A percentile compares a stretch with the other conserved stretches of the same genome.
phyloP scores from a whole-genome alignment of 2,113 vertebrate species.

The Corvus moneduloides region DNA sequence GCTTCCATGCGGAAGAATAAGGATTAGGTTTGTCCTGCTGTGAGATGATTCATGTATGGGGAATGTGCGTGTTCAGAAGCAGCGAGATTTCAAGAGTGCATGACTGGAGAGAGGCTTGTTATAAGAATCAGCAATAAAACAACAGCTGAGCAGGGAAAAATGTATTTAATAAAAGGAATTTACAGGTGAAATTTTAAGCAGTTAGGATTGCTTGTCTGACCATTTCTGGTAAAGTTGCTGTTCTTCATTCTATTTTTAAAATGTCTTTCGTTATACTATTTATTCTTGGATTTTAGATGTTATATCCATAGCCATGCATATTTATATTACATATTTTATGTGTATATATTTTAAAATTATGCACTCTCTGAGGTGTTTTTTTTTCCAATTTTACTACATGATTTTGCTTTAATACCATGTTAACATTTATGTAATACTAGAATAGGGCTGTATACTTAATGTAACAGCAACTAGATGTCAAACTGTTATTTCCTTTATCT shows the following conservation, averaged over 20 bases:
- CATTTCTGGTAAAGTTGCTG: neutral
- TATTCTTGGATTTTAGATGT: neutral
- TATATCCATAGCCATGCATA: neutral
- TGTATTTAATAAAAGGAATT: neutral
- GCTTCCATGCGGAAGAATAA: constrained; percentile 32
- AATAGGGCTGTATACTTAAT: neutral
- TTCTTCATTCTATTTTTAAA: neutral
- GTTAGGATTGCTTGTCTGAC: neutral
- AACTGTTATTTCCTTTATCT: neutral
- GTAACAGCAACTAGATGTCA: neutral
- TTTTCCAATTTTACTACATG: neutral
- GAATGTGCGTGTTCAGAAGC: constrained; percentile 48
- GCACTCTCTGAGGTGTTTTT: neutral
- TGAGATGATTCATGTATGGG: constrained; percentile 45
- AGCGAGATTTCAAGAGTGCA: neutral
- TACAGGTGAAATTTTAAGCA: neutral
- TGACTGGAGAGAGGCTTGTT: neutral
- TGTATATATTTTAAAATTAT: neutral
- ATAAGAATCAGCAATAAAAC: neutral
- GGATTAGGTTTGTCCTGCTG: constrained; percentile 46
- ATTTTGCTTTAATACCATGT: neutral
- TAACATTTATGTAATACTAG: neutral
- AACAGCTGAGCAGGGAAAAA: neutral
- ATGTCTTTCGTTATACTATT: neutral
- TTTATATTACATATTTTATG: neutral